Percentiles rank a stretch among this genome's conserved stretches.
These are phyloP conservation scores for Orchestia grillus DNA, from an alignment of 1,140 invertebrate genomes.

Conservation along the genomic window DNA sequence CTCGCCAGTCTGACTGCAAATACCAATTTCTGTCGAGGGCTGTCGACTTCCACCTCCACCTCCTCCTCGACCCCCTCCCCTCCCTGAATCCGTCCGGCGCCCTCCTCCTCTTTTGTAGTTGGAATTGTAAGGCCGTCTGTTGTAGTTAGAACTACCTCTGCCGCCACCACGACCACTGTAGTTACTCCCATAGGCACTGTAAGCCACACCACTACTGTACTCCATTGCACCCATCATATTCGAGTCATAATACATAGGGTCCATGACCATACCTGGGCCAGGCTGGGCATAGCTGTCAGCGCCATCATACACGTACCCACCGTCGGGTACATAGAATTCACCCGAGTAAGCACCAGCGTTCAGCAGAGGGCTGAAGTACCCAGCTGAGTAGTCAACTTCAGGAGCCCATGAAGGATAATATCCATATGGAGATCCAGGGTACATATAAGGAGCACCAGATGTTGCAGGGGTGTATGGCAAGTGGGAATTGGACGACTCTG, in stretches of 20 bases:
- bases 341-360: neutral
- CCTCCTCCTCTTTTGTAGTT: neutral
- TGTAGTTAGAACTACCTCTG: neutral
- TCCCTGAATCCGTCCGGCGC: neutral
- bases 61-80: neutral
- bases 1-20: conserved; percentile 33
- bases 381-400: neutral
- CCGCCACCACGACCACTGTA: neutral
- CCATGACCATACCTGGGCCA: conserved; percentile 2
- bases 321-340: conserved; percentile 6
- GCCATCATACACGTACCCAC: conserved; percentile 37
- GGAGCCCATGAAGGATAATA: conserved; percentile 9
- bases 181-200: neutral
- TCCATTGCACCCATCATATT: conserved; percentile 7
- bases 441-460: neutral
- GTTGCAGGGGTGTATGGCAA: neutral
- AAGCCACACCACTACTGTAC: neutral
- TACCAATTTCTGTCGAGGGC: conserved; percentile 27
- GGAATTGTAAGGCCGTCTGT: neutral
- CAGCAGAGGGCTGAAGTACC: neutral
- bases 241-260: conserved; percentile 25
- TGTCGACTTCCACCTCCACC: neutral
- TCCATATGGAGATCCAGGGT: neutral
- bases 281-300: neutral
- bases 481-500: neutral